Evolutionary conservation across 2,797 vertebrate species (phyloP).

Genomic region (Myotis planiceps): DNA sequence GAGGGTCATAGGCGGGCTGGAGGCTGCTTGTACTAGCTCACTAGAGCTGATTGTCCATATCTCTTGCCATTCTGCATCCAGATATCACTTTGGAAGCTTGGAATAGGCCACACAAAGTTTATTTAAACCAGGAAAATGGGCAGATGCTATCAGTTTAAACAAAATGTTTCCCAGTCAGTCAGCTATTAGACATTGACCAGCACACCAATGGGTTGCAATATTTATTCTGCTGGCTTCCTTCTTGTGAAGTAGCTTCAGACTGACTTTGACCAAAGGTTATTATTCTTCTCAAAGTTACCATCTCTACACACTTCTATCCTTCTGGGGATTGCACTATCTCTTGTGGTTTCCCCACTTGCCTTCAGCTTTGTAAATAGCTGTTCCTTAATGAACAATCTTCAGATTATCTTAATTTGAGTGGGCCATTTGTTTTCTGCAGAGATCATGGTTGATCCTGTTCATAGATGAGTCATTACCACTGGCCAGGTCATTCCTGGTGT

Average conservation of each 20-base stretch:
- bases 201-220: too few species aligned
- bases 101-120: not conserved
- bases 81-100: not conserved
- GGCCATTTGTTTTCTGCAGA: not conserved
- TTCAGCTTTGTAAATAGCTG: not conserved
- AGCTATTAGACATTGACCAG: not conserved
- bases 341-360: not conserved
- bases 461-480: not conserved
- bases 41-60: not conserved
- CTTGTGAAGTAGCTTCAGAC: not conserved
- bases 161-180: not conserved
- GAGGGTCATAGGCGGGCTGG: too few species aligned
- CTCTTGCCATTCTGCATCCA: not conserved
- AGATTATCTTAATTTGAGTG: not conserved
- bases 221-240: not conserved
- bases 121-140: not conserved
- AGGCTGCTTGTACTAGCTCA: not conserved
- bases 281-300: not conserved
- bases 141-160: not conserved
- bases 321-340: not conserved
- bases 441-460: not conserved
- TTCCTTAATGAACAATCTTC: not conserved
- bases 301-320: not conserved
- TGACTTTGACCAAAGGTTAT: not conserved
- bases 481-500: not conserved